Evolutionary conservation across 2,797 vertebrate species (phyloP), one percentile per base, ranked within the genome.

Genomic region (Mastacembelus armatus): DNA sequence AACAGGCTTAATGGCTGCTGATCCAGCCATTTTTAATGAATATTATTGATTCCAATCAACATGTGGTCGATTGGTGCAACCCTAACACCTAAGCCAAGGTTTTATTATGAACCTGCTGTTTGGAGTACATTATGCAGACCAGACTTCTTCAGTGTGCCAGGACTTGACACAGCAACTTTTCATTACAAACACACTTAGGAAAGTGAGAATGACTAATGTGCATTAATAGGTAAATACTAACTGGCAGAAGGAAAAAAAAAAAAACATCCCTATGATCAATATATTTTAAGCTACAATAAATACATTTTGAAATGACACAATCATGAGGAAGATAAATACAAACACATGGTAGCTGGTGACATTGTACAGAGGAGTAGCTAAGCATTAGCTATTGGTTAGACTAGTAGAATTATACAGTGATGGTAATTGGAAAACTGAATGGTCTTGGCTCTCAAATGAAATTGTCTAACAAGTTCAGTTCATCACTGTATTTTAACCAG

Each of bases 21-120:
- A 60, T 56, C 19, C 4, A 61, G 24, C 33, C 21, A 45, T 63
- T 70, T 65, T 18, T 54, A 67, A 58, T 58, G 27, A 50, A 63
- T 66, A 63, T 35, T 66, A 74, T 19, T 11, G 4, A 33, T 39
- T 67, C 15, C 5, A 52, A 44, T 18, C 10, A 32, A 22, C 15
- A 18, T 24, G 60, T 18, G 44, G 1, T 35, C 16, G 22, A 52
- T 19, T 5, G 16, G 18, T 35, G 27, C 36, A 67, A 38, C 44
- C 1, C 14, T 14, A 54, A 57, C 21, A 58, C n/a, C 16, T n/a
- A n/a, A 61, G n/a, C 47, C 15, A 30, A 19, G 12, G 19, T 4
- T 39, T 39, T 48, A 10, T 39, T 33, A 9, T 72, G 27, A 38
- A 47, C 2, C 6, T 51, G 21, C n/a, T n/a, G n/a, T n/a, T 22